Percentiles rank a stretch among this genome's conserved stretches.
Conservation (phyloP, 1,140 invertebrate species). For the Drosophila bocki region DNA sequence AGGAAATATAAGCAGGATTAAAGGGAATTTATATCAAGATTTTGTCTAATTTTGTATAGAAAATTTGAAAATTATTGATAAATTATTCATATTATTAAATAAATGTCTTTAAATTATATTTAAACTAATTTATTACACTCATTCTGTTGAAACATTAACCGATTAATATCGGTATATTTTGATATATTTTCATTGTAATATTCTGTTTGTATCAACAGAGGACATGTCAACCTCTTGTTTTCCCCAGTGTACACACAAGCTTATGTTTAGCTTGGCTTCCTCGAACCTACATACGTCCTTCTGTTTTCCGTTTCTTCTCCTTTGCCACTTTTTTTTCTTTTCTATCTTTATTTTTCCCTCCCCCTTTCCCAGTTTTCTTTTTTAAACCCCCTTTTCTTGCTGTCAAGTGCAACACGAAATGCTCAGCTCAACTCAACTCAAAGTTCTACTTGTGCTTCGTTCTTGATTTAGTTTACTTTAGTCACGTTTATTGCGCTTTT, state of each 20-base stretch:
- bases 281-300: constrained; percentile 4
- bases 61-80: not conserved
- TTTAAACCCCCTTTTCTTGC: not conserved
- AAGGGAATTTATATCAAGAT: not conserved
- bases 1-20: not conserved
- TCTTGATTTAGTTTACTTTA: constrained; percentile 61
- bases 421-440: constrained; percentile 34
- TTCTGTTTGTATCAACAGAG: not conserved
- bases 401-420: constrained; percentile 53
- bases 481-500: constrained; percentile 56
- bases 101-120: too few species aligned
- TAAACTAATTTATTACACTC: too few species aligned
- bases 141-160: not conserved
- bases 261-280: constrained; percentile 10
- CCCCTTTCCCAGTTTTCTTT: not conserved
- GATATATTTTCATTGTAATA: not conserved
- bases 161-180: not conserved
- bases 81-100: not conserved
- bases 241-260: constrained; percentile 13
- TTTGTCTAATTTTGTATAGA: not conserved
- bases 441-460: constrained; percentile 39
- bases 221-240: not conserved
- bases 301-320: not conserved
- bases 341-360: constrained; percentile 1
- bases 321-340: not conserved